phyloP scores from a whole-genome alignment of 2,888 invertebrate genomes.

The Dynastes tityus region DNA sequence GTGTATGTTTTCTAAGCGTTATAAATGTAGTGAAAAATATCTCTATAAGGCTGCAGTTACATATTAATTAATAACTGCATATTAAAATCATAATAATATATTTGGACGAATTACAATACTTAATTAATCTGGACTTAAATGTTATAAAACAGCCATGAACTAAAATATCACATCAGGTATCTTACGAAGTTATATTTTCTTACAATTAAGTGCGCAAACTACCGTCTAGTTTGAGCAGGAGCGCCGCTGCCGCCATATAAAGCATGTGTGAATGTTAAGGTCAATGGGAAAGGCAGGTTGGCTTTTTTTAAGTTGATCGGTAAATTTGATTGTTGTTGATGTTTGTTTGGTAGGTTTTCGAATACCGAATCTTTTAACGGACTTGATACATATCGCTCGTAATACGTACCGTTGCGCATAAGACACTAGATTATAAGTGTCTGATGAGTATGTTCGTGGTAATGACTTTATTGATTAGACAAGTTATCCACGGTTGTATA shows the following conservation, averaged over 20 bases:
- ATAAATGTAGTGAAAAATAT: too few species aligned
- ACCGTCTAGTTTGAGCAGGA: conserved; percentile 30
- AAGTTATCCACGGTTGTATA: neutral
- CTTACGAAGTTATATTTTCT: conserved; percentile 25
- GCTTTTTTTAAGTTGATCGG: conserved; percentile 30
- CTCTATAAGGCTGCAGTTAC: neutral
- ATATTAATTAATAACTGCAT: conserved; percentile 12
- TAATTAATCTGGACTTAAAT: conserved; percentile 11
- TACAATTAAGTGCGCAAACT: conserved; percentile 35
- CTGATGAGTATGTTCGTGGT: neutral
- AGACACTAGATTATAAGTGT: neutral
- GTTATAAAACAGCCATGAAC: conserved; percentile 41
- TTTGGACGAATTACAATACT: neutral
- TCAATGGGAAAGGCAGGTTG: conserved; percentile 37
- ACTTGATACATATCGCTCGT: neutral
- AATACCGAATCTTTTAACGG: conserved; percentile 3
- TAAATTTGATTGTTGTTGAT: conserved; percentile 39
- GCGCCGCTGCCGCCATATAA: conserved; percentile 18
- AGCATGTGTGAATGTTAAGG: conserved; percentile 41
- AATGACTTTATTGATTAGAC: neutral
- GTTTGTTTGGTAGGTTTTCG: conserved; percentile 28
- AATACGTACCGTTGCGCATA: neutral
- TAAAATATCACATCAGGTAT: conserved; percentile 27
- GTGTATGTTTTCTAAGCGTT: too few species aligned
- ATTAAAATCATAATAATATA: neutral